A percentile compares a stretch with the other conserved stretches of the same genome.
These are phyloP conservation scores for Scaptomyza hsui DNA, from an alignment of 1,140 invertebrate genomes.

Conservation along the genomic window DNA sequence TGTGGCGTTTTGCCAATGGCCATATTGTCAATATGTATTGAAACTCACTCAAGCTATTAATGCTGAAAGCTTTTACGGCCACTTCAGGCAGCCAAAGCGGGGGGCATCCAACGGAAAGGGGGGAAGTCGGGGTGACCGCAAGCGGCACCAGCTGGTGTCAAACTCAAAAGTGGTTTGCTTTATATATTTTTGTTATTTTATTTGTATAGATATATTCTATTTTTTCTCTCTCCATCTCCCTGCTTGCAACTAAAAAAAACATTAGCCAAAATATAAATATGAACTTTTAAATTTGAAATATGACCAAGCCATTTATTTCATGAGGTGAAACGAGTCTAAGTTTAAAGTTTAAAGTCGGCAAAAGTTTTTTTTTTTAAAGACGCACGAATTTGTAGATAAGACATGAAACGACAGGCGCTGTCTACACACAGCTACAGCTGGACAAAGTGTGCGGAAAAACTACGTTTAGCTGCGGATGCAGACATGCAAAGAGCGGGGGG, in stretches of 20 bases:
- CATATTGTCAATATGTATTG: conserved; percentile 82
- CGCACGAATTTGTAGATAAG: conserved; percentile 71
- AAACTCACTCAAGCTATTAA: conserved; percentile 81
- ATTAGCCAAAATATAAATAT: conserved; percentile 83
- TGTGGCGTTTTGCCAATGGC: conserved; percentile 70
- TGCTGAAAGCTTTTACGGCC: conserved; percentile 81
- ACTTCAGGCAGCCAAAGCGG: conserved; percentile 61
- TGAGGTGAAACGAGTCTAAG: conserved; percentile 3
- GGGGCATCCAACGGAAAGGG: conserved; percentile 27
- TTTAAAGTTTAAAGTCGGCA: conserved; percentile 50
- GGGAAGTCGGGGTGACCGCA: conserved; percentile 55
- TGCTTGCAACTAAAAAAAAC: conserved; percentile 63
- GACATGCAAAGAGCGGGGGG: conserved; percentile 43
- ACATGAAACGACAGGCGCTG: conserved; percentile 69
- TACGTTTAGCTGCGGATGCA: conserved; percentile 59
- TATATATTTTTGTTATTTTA: conserved; percentile 41
- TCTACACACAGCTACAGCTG: conserved; percentile 72
- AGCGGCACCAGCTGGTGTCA: conserved; percentile 82
- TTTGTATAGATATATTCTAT: conserved; percentile 23
- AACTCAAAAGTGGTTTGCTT: conserved; percentile 82
- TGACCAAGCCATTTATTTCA: conserved; percentile 48
- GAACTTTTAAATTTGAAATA: conserved; percentile 74
- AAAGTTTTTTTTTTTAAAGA: conserved; percentile 37
- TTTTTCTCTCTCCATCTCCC: conserved; percentile 7
- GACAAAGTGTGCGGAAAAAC: conserved; percentile 72